phyloP scores from a whole-genome alignment of 2,113 vertebrate genomes.

The Mionectes macconnelli region DNA sequence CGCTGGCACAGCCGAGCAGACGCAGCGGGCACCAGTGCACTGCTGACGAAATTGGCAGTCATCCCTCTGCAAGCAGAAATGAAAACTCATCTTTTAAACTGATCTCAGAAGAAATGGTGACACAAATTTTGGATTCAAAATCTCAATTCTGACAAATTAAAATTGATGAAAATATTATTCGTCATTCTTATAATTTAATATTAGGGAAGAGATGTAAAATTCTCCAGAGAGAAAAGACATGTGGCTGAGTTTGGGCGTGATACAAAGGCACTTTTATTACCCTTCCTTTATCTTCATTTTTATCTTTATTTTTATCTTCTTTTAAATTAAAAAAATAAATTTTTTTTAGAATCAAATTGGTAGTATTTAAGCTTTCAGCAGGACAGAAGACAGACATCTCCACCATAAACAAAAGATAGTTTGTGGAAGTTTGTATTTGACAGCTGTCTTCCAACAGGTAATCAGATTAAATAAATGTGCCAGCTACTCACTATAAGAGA shows the following conservation, averaged over 20 bases:
- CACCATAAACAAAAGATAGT: neutral
- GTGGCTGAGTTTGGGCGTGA: neutral
- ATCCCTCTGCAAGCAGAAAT: neutral
- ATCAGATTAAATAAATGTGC: neutral
- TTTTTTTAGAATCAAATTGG: neutral
- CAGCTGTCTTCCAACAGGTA: neutral
- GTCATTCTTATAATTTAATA: neutral
- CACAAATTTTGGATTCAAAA: neutral
- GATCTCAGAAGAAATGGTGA: neutral
- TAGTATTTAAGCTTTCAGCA: neutral
- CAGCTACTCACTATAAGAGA: neutral
- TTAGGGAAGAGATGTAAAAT: neutral
- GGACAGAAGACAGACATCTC: accelerated
- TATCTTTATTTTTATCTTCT: too few species aligned
- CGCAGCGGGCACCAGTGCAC: accelerated
- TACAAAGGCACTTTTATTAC: neutral
- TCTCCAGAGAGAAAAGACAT: neutral
- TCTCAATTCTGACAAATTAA: neutral
- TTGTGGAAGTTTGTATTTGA: neutral
- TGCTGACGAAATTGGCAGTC: accelerated
- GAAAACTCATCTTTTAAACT: neutral
- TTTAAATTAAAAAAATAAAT: neutral
- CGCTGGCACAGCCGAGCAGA: accelerated
- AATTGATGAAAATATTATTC: neutral
- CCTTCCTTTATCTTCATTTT: neutral